A percentile compares a stretch with the other conserved stretches of the same genome.
Evolutionary conservation across 2,113 vertebrate genomes (phyloP).

Genomic region (Chrysemys picta): DNA sequence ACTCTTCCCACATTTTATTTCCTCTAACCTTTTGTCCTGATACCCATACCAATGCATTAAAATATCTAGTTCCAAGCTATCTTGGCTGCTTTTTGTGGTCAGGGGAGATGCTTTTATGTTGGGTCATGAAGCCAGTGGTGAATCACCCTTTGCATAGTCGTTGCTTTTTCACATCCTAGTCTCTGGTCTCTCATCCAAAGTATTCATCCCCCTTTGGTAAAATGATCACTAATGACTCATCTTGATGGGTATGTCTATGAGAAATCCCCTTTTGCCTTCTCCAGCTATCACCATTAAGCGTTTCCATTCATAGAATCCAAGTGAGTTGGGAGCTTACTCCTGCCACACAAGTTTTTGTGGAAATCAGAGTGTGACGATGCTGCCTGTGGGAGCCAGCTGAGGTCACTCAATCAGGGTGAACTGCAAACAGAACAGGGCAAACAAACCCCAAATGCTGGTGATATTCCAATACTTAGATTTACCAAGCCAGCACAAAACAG

Average conservation of each 20-base stretch:
- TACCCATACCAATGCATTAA: slow-evolving; percentile 45
- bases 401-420: too few relatives aligned
- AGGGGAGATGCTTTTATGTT: slow-evolving; percentile 63
- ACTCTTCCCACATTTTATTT: slow-evolving; percentile 66
- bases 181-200: slow-evolving; percentile 10
- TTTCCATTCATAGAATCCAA: background rate
- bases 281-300: background rate
- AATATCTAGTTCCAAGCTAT: slow-evolving; percentile 56
- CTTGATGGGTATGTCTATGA: slow-evolving; percentile 26
- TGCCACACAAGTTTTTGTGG: background rate
- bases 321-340: background rate
- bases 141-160: slow-evolving; percentile 41
- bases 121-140: slow-evolving; percentile 53
- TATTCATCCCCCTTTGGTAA: slow-evolving; percentile 29
- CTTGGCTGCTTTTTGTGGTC: slow-evolving; percentile 56
- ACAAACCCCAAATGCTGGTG: too few relatives aligned
- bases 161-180: background rate
- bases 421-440: too few relatives aligned
- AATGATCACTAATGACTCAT: slow-evolving; percentile 1
- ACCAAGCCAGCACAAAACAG: too few relatives aligned
- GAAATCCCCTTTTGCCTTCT: slow-evolving; percentile 12
- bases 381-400: too few relatives aligned
- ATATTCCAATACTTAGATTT: too few relatives aligned
- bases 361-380: background rate
- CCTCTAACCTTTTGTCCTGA: slow-evolving; percentile 66